phyloP scores from a whole-genome alignment of 2,888 invertebrate species.

The Polymixis flavicincta region DNA sequence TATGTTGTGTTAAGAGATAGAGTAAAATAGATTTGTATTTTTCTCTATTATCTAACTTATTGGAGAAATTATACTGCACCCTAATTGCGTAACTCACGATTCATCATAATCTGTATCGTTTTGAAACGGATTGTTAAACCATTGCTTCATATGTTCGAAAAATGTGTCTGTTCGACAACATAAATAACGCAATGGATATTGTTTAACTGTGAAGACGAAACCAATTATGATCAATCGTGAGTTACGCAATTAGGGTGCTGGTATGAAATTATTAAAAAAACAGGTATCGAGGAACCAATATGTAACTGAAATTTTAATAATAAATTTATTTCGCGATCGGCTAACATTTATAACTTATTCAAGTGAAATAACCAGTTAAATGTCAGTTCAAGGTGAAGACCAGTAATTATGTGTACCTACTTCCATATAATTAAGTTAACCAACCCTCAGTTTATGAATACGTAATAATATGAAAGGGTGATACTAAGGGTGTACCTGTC shows the following conservation, averaged over 20 bases:
- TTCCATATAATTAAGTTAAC: slow-evolving; percentile 15
- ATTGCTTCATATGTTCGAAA: too few species aligned
- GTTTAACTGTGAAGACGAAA: too few species aligned
- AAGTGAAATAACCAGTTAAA: slow-evolving; percentile 6
- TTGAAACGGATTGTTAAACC: too few species aligned
- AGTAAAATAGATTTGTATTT: background rate
- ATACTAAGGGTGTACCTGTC: background rate
- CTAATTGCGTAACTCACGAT: too few species aligned
- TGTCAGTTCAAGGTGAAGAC: slow-evolving; percentile 2
- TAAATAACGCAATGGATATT: too few species aligned
- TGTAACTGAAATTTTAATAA: background rate
- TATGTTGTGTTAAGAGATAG: background rate
- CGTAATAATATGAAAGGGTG: background rate
- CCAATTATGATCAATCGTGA: too few species aligned
- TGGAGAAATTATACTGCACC: background rate
- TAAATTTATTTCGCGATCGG: background rate
- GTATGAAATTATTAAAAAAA: background rate
- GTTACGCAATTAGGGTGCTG: too few species aligned
- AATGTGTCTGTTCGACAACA: too few species aligned
- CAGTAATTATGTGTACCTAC: slow-evolving; percentile 16
- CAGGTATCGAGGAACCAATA: background rate
- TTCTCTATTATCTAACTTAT: background rate
- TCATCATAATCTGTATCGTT: too few species aligned
- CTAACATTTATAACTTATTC: slow-evolving; percentile 3
- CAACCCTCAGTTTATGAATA: slow-evolving; percentile 12